Evolutionary conservation across 1,140 invertebrate species (phyloP), one percentile per base, ranked within the genome.

Genomic region (Whitmania pigra): DNA sequence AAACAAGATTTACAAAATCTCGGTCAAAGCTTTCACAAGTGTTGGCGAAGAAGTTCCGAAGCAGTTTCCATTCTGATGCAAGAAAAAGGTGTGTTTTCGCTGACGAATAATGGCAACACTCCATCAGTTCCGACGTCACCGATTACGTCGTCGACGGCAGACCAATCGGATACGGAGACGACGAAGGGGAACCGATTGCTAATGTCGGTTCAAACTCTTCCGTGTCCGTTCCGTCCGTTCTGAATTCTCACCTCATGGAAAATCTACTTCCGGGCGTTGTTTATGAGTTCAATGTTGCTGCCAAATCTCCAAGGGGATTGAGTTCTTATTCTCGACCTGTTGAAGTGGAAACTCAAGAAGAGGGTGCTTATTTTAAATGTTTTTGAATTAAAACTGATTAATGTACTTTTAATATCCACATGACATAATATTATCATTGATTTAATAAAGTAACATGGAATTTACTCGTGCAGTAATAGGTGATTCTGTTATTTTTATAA

Each of bases 1-100:
- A 74, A 97, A 92, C 92, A 96, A 92, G 69, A 89, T 94, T 79
- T 97, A 97, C 86, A 88, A 90, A 79, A 90, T 97, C 75, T 94
- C 91, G 92, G 89, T 97, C 76, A 83, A 93, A 75, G 94, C 94
- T 68, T 92, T 91, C 78, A 97, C 93, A 75, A 89, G 87, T 77
- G 89, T 94, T 73, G 94, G 94, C 78, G 92, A 96, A 81, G 80
- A 81, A 69, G 74, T 2, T 85, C 83, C 85, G 88, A 79, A 83
- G 91, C 92, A 72, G 89, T 96, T 83, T 88, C 88, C 78, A 88
- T 95, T 77, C 89, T 88, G 85, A 97, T 94, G 74, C 91, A 93
- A 81, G 94, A 98, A 89, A 93, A 95, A 88, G 94, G 94, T 98
- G 96, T 7, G n/a, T 29, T 67, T 25, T 63, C 5, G 15, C 13